Evolutionary conservation across 2,888 invertebrate genomes (phyloP).

Genomic region (Erebia ligea): DNA sequence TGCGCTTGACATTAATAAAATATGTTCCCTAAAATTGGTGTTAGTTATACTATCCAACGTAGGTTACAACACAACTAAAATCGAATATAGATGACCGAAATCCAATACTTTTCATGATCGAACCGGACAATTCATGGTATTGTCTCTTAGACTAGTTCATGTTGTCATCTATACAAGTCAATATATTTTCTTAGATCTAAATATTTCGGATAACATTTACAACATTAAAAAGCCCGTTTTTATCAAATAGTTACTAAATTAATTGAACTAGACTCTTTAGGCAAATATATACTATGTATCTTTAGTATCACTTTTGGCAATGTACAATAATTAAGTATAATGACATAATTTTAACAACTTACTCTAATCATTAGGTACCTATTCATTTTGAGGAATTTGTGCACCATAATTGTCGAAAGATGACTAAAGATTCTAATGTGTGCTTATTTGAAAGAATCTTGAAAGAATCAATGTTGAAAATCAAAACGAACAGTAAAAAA

Average conservation of each 20-base stretch:
- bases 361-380: slow-evolving; percentile 7
- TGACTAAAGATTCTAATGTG: slow-evolving; percentile 2
- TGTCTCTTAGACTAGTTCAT: neutral
- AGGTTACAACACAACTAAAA: no score
- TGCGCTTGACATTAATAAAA: neutral
- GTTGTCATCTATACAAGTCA: slow-evolving; percentile 2
- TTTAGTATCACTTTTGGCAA: slow-evolving; percentile 69
- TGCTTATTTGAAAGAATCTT: neutral
- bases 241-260: slow-evolving; percentile 28
- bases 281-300: slow-evolving; percentile 48
- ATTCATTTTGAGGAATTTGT: slow-evolving; percentile 7
- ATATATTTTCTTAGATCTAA: neutral
- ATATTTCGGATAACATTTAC: slow-evolving; percentile 5
- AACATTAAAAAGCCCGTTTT: slow-evolving; percentile 19
- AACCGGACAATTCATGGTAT: neutral
- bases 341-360: slow-evolving; percentile 12
- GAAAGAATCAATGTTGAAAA: no score
- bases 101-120: no score
- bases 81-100: no score
- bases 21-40: neutral
- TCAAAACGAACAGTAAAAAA: no score
- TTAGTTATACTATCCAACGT: no score
- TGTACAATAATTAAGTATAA: slow-evolving; percentile 35
- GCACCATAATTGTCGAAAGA: slow-evolving; percentile 7
- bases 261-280: slow-evolving; percentile 31